Evolutionary conservation across 2,113 vertebrate genomes (phyloP), one percentile per base, ranked within the genome.

Genomic region (Trachemys scripta): DNA sequence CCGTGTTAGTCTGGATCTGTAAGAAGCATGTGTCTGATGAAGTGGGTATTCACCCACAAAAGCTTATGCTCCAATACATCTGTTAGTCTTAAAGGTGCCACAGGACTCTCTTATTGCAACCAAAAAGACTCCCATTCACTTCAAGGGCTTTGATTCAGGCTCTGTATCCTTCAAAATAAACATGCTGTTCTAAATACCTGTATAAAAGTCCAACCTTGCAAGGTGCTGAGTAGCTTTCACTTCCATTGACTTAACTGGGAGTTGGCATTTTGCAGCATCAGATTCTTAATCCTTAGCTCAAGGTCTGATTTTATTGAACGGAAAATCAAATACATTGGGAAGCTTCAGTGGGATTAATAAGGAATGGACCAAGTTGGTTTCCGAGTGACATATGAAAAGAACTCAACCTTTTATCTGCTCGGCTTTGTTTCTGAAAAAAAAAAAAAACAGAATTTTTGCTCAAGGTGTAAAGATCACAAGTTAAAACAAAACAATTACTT

Each of bases 161-260:
- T 45, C 7, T 94, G 93, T 83, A 47, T 3, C 83, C 91, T 90
- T 94, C 94, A 22, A 92, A 89, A 22, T 50, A 65, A 81, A 96
- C 57, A 90, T 81, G 50, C 54, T 75, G 38, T 38, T 94, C 69
- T 82, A 1, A 53, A 31, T 38, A 84, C 62, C 35, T 62, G 59
- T 62, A 7, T 31, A 65, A 65, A 31, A 35, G 35, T 31, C 62
- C 51, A 94, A 50, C 47, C 79, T 80, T 81, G 57, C 84, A 75
- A 85, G 87, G 65, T 50, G 38, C 17, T 5, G 19, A 54, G 79
- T 65, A 62, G 72, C 75, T 51, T 93, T 90, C 50, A 47, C 31
- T 79, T 50, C 72, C 8, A 0, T 1, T 2, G 51, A 76, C 69
- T 42, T 90, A 80, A 49, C 16, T 10, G 54, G 65, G 4, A 83